Evolutionary conservation across 2,888 invertebrate species (phyloP), one percentile per base, ranked within the genome.

Genomic region (Ochlodes sylvanus): DNA sequence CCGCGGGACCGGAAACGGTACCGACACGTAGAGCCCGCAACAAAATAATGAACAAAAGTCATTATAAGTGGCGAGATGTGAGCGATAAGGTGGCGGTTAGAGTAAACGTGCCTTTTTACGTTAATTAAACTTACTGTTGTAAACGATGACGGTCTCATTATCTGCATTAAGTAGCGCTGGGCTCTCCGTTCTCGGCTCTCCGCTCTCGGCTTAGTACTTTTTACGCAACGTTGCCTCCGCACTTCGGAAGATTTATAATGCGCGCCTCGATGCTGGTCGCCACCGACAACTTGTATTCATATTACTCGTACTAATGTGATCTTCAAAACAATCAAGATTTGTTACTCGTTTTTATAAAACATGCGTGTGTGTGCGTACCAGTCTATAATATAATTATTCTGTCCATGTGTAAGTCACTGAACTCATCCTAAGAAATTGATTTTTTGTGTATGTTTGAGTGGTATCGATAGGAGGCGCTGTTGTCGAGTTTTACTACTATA

Each of bases 41-140:
- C 88, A 86, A 89, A 90, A 92, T 92, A 90, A 92, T 91, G 90
- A 92, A 91, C 89, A 86, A 90, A 88, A 91, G 87, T 90, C 85
- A 90, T 92, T 89, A 90, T 90, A 88, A 87, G 86, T 82, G 86
- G 83, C 84, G 78, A 89, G 89, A 90, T 92, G 82, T 81, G 71
- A 66, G 79, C 82, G 92, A 92, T 92, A 91, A 89, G 81, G 75
- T 76, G 79, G 81, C 88, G 85, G 88, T 88, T 90, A 88, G 83
- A 88, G 85, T 92, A 92, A 92, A 91, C 90, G 92, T 80, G 85
- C 89, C 90, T 91, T 88, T 91, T 92, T 90, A 92, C 92, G 89
- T 92, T 93, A 92, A 93, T 93, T 92, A 93, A 92, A 90, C 89
- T 88, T 86, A 87, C 85, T 88, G 90, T 86, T 88, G 87, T 91